A percentile compares a stretch with the other conserved stretches of the same genome.
phyloP scores from a whole-genome alignment of 2,113 vertebrate genomes.

The Lophochroa leadbeateri region DNA sequence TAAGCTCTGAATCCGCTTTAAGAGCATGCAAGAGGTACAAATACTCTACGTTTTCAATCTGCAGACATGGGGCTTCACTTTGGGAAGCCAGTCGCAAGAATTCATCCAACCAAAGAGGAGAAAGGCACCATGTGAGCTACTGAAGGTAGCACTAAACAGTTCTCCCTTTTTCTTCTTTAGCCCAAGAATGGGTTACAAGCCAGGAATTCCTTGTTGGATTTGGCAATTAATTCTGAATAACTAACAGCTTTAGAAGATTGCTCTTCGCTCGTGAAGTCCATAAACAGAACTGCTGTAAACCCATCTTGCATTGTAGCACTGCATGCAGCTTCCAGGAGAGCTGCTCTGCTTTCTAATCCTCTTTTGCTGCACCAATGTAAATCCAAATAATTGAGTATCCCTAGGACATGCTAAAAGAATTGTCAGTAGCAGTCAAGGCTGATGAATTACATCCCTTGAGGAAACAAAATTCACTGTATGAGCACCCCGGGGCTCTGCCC shows the following conservation, averaged over 20 bases:
- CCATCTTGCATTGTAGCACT: background rate
- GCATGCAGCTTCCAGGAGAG: fast-evolving
- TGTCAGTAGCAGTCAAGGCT: background rate
- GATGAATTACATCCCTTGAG: background rate
- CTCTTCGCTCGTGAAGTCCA: background rate
- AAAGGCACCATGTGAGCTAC: background rate
- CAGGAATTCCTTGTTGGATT: background rate
- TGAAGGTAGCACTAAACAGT: background rate
- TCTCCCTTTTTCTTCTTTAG: background rate
- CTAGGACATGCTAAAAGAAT: background rate
- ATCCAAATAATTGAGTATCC: background rate
- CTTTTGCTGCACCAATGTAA: background rate
- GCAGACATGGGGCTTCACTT: background rate
- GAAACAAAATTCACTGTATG: background rate
- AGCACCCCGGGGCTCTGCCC: background rate
- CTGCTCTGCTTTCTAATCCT: background rate
- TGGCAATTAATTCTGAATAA: background rate
- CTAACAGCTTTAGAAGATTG: background rate
- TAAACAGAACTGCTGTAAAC: background rate
- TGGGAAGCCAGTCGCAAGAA: background rate
- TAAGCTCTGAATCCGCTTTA: background rate
- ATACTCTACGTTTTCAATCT: background rate
- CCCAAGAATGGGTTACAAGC: background rate
- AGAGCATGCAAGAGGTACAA: background rate
- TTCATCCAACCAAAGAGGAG: background rate